Base-by-base conservation (phyloP, 2,113 vertebrate species). In the Hypomesus transpacificus region DNA sequence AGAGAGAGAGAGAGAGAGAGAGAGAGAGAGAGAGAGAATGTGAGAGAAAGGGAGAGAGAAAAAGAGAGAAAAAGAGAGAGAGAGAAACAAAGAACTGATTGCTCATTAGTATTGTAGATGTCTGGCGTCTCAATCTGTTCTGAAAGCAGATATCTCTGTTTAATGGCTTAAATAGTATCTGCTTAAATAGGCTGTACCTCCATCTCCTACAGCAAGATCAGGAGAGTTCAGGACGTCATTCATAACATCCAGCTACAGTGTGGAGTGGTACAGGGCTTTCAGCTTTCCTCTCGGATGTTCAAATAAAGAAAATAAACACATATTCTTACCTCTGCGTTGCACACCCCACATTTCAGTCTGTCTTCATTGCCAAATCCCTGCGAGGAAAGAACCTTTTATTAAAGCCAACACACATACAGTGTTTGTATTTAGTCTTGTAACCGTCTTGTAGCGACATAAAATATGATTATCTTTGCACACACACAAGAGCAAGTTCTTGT, bases 61-160 rank as follows among this genome's bases (percentile, higher is more conserved):
- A 61, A 21, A 31, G 64, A 73, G 54, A 59, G 34, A 28, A 31
- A 64, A 39, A 64, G 22, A 20, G 24, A 46, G 80, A 84, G 84
- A 20, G 68, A 87, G 84, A 84, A 87, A 89, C 86, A 89, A 86
- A 87, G 81, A 83, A 70, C 82, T 89, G 86, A 91, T 92, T 90
- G 89, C 87, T 89, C 87, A 87, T 90, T 90, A 88, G 88, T 87
- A 85, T 86, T 85, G 89, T 85, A 84, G 85, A 87, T 87, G 81
- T 75, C 82, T 77, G 85, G 64, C 59, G 77, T 73, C 84, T 85
- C 69, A 77, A 82, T 89, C 78, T 86, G 85, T 73, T 87, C 62
- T 78, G 80, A 79, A 78, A 85, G 80, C 82, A 70, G 74, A 84
- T 82, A 81, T 73, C 77, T 77, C 76, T 85, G 84, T 77, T 84